A percentile compares a stretch with the other conserved stretches of the same genome.
Evolutionary conservation across 2,888 invertebrate species (phyloP).

Genomic region (Philereme vetulata): DNA sequence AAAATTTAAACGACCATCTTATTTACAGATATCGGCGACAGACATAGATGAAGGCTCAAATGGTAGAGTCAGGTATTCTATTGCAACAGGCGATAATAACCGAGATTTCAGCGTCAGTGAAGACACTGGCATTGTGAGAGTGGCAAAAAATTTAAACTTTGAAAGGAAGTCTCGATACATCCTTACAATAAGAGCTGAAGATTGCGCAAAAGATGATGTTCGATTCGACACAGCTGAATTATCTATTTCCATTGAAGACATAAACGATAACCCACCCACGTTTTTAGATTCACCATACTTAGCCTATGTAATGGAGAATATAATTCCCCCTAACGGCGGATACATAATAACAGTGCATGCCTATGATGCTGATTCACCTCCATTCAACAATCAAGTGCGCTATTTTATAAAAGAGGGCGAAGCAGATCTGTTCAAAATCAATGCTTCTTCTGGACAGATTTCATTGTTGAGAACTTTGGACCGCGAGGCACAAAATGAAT

Average conservation of each 20-base stretch:
- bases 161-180: conserved; percentile 94
- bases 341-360: conserved; percentile 93
- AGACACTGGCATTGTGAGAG: conserved; percentile 94
- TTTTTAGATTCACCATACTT: conserved; percentile 97
- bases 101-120: conserved; percentile 96
- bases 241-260: conserved; percentile 93
- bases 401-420: conserved; percentile 97
- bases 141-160: conserved; percentile 96
- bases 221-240: conserved; percentile 91
- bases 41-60: conserved; percentile 95
- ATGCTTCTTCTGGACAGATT: conserved; percentile 96
- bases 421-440: conserved; percentile 94
- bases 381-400: conserved; percentile 94
- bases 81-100: conserved; percentile 94
- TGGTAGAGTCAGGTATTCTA: conserved; percentile 96
- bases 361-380: conserved; percentile 95
- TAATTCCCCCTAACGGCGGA: conserved; percentile 90
- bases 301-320: conserved; percentile 96
- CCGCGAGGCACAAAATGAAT: conserved; percentile 92
- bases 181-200: conserved; percentile 93
- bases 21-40: conserved; percentile 90
- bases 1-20: background rate
- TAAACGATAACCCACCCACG: conserved; percentile 96
- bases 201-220: conserved; percentile 90
- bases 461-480: conserved; percentile 92